These are phyloP conservation scores for Hapalemur alaotrensis DNA, from an alignment of 2,797 vertebrate genomes.

Conservation along the genomic window DNA sequence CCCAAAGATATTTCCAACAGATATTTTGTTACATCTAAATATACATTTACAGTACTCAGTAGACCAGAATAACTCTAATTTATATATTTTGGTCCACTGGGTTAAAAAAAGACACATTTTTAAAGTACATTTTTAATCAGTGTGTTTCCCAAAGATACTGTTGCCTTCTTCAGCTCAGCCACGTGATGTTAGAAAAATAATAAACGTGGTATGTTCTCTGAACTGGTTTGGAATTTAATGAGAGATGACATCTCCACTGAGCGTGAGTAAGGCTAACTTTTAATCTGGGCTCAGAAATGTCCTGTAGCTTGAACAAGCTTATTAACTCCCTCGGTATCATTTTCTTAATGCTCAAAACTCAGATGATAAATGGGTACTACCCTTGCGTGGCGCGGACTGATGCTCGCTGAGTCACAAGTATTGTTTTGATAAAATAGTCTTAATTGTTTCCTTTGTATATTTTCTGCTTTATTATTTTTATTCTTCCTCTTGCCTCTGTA, in stretches of 20 bases:
- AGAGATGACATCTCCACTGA: background rate
- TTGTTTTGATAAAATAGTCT: slow-evolving; percentile 60
- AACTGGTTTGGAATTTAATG: slow-evolving; percentile 52
- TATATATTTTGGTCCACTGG: slow-evolving; percentile 75
- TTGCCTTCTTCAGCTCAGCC: slow-evolving; percentile 62
- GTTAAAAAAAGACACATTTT: slow-evolving; percentile 71
- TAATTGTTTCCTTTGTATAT: slow-evolving; percentile 69
- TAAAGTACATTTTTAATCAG: slow-evolving; percentile 77
- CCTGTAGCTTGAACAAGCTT: background rate
- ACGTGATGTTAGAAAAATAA: slow-evolving; percentile 31
- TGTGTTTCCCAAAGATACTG: slow-evolving; percentile 72
- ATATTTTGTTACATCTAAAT: slow-evolving; percentile 79
- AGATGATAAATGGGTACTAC: background rate
- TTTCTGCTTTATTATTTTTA: slow-evolving; percentile 72
- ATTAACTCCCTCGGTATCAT: background rate
- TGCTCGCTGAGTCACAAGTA: slow-evolving; percentile 32
- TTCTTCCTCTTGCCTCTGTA: slow-evolving; percentile 68
- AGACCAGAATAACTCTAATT: slow-evolving; percentile 79
- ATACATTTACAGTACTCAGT: slow-evolving; percentile 78
- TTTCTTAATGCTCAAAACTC: background rate
- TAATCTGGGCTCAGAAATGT: background rate
- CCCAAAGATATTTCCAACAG: slow-evolving; percentile 71
- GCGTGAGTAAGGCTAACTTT: background rate
- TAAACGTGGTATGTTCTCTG: slow-evolving; percentile 52
- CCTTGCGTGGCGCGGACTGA: slow-evolving; percentile 21